Conservation (phyloP, 2,113 vertebrate genomes). For the Odocoileus hemionus region DNA sequence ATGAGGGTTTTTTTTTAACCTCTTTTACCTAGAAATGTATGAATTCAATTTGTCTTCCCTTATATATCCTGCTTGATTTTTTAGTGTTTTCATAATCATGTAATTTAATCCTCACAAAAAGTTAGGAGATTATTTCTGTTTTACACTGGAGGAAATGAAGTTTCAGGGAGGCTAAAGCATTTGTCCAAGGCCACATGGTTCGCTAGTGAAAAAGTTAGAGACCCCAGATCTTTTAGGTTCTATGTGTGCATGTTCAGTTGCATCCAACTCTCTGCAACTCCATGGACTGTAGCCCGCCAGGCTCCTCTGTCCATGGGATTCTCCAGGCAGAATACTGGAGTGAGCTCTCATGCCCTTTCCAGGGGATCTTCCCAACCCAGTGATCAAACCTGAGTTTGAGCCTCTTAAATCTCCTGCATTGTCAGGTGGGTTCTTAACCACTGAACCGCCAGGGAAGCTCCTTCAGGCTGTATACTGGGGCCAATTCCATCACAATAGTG, state of each 20-base stretch:
- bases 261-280: background rate
- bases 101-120: background rate
- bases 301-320: background rate
- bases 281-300: background rate
- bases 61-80: background rate
- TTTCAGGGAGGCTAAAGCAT: background rate
- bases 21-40: background rate
- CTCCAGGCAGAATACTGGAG: background rate
- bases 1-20: background rate
- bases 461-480: background rate
- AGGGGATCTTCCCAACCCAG: background rate
- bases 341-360: background rate
- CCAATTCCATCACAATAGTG: background rate
- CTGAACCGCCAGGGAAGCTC: rapidly evolving
- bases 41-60: background rate
- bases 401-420: background rate
- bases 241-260: background rate
- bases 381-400: background rate
- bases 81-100: background rate
- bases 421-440: background rate
- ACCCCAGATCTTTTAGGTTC: background rate
- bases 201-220: background rate
- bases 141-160: background rate
- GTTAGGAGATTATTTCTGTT: background rate
- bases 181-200: background rate